Base-by-base conservation (phyloP, 30 jellyfish, hydroid and myxozoan genomes). In the Pelagia noctiluca region DNA sequence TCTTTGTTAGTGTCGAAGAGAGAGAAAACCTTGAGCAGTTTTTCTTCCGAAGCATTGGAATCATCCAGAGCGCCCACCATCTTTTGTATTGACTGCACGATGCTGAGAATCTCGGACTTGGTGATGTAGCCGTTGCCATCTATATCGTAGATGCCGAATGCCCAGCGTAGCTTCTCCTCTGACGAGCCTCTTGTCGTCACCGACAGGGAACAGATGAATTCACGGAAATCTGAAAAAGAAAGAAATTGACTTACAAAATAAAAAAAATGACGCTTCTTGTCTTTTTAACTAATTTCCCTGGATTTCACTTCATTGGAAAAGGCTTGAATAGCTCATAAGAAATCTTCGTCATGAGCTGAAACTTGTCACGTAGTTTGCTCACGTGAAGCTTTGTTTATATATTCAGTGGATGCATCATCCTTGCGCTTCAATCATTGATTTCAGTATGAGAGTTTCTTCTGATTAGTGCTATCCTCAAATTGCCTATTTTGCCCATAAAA, bases 51-150 rank as follows among this genome's bases (percentile, higher is more conserved):
- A 18, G 90, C 76, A 47, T 70, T 81, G 7, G 83, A 19, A 53
- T 91, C 98, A 25, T 91, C 95, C 3, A 91, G 48, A 13, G 96
- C 93, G 8, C 98, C 98, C 3, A 86, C 91, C 98, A 91, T 91
- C 33, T 73, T 78, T 47, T 91, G 93, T 8, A 91, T 91, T 16
- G 98, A 70, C 54, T 63, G 78, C 38, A 91, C 95, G 11, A 91
- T 91, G 63, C 96, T 78, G 22, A 87, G 53, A 29, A 91, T 82
- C 53, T 91, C 98, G 33, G 85, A 11, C 60, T 68, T 88, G 21
- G 95, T 78, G 22, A 91, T 91, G 86, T 68, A 91, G 19, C 98
- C 98, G 75, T 91, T 91, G 1, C 98, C 96, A 71, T 91, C 98
- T 18, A 91, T 86, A 63, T 91, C 98, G 50, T 91, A 91, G 24